phyloP scores from a whole-genome alignment of 1,140 invertebrate genomes.

The Drosophila gunungcola region DNA sequence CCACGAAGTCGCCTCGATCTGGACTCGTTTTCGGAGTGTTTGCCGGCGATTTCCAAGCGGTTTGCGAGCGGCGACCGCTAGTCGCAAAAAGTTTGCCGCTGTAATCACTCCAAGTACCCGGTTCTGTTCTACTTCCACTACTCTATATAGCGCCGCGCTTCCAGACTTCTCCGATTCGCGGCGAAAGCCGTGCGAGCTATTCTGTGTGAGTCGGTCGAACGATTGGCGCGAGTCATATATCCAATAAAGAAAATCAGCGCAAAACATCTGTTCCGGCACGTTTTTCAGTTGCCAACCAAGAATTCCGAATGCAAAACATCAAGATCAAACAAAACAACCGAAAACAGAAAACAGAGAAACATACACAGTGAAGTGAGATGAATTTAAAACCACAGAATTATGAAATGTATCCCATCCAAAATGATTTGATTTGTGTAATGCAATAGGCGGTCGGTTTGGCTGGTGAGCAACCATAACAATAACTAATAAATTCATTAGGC shows the following conservation, averaged over 20 bases:
- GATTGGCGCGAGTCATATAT: conserved; percentile 18
- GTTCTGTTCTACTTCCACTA: conserved; percentile 2
- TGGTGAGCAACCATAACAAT: not conserved
- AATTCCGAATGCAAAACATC: conserved; percentile 8
- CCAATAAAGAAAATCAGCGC: conserved; percentile 26
- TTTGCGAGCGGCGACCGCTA: conserved; percentile 41
- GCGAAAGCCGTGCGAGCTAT: conserved; percentile 10
- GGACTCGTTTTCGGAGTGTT: conserved; percentile 50
- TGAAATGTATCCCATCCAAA: not conserved
- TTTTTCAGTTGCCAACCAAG: conserved; percentile 47
- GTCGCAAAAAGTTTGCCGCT: conserved; percentile 76
- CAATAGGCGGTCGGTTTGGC: not conserved
- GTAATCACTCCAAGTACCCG: conserved; percentile 66
- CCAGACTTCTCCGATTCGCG: conserved; percentile 28
- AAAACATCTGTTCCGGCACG: conserved; percentile 63
- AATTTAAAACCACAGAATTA: conserved; percentile 26
- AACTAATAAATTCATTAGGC: conserved; percentile 77
- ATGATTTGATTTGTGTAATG: conserved; percentile 42
- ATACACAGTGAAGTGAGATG: conserved; percentile 17
- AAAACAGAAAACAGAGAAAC: not conserved
- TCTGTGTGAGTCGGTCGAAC: conserved; percentile 33
- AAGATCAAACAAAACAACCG: not conserved
- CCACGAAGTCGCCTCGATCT: conserved; percentile 9
- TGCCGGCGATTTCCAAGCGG: conserved; percentile 38
- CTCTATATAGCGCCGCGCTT: conserved; percentile 19